These are phyloP conservation scores for Teleopsis dalmanni DNA, from an alignment of 1,140 invertebrate species.

Conservation along the genomic window DNA sequence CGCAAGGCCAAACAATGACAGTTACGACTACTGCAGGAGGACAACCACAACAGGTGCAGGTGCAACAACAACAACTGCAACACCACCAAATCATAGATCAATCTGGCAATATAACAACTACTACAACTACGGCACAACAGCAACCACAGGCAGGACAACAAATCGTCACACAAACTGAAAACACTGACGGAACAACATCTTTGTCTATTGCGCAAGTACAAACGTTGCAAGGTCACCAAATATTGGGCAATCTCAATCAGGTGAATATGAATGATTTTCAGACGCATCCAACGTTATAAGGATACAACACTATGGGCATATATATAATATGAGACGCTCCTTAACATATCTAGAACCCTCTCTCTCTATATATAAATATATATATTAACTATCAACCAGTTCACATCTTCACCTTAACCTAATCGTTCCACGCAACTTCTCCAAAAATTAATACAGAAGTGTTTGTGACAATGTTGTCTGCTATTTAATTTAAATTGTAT, in stretches of 20 bases:
- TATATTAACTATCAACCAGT: too few relatives aligned
- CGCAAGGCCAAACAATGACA: conserved; percentile 29
- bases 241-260: conserved; percentile 43
- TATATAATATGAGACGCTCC: too few relatives aligned
- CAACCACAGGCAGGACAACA: conserved; percentile 26
- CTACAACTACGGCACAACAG: conserved; percentile 12
- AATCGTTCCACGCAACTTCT: too few relatives aligned
- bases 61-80: conserved; percentile 24
- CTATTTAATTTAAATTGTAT: too few relatives aligned
- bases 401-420: too few relatives aligned
- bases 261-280: conserved; percentile 44
- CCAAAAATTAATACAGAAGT: too few relatives aligned
- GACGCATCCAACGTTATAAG: conserved; percentile 21
- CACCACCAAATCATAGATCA: conserved; percentile 36
- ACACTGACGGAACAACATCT: conserved; percentile 36
- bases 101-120: conserved; percentile 19
- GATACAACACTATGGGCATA: too few relatives aligned
- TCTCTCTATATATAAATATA: too few relatives aligned
- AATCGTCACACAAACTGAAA: conserved; percentile 38
- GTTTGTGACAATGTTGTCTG: too few relatives aligned
- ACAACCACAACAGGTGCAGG: conserved; percentile 21
- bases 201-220: conserved; percentile 42
- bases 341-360: too few relatives aligned
- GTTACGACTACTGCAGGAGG: conserved; percentile 24
- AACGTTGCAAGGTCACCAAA: conserved; percentile 42